Base-by-base conservation (phyloP, 2,113 vertebrate genomes). In the Anarrhichthys ocellatus region DNA sequence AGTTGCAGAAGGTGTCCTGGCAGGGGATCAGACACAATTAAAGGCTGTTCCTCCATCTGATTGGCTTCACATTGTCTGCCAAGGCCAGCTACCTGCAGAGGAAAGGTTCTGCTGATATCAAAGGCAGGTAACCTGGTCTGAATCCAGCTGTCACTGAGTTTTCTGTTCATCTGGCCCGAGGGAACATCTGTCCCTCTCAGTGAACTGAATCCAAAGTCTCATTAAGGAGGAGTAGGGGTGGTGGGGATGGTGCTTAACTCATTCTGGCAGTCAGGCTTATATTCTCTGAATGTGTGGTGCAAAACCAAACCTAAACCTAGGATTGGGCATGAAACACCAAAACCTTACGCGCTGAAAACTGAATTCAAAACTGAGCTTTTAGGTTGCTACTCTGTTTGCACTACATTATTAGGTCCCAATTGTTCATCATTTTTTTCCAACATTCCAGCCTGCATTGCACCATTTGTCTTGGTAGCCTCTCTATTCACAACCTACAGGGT, bases 121-220 rank as follows among this genome's bases (percentile, higher is more conserved):
- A 94, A 92, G 89, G 83, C 63, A 56, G 52, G 69, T 78, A 71
- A 74, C 62, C 79, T 84, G 86, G 74, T 85, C 73, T 34, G 62
- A 44, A 34, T 85, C 89, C 88, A 91, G 85, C 88, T 81, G 85
- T 81, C 76, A 52, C 38, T 58, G 14, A 52, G 68, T 85, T 87
- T 74, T 67, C 46, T 75, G 17, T 78, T 76, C 82, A 79, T 87
- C 77, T 80, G 82, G 84, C 81, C 87, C 20, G 8, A 69, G 85
- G 85, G 76, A 91, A 88, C 88, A 91, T 91, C 90, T 92, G 92
- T 89, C 85, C 77, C 32, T 84, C 65, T 63, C 81, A 84, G 56
- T 86, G 83, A 89, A 83, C 69, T 88, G 46, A 72, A 40, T 86
- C 87, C 85, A 91, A 89, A 62, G n/a, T 72, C 81, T 91, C 85